Evolutionary conservation across 2,888 invertebrate genomes (phyloP), one percentile per base, ranked within the genome.

Genomic region (Eilema griseolum): DNA sequence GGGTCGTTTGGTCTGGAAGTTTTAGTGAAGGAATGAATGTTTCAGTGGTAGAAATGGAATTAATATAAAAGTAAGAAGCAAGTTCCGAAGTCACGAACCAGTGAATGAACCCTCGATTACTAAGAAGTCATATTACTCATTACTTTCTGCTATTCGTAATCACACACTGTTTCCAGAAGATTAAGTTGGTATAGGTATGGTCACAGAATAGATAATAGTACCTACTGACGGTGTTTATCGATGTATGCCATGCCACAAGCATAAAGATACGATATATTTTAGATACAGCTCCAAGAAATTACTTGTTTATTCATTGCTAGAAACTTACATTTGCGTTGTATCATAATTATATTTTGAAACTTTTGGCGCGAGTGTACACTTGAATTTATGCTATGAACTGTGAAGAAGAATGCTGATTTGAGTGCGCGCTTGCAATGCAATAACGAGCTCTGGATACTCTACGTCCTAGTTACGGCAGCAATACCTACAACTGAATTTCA

Each of bases 21-120:
- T 64, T 59, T 31, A 46, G 56, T 57, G 24, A 56, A 61, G 16
- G 28, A 52, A 56, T 62, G 24, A 33, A 66, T 57, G 59, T 66
- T 67, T 67, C 16, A 62, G 52, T 20, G 28, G 14, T 26, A 20
- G 52, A 23, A 37, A 56, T 26, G 20, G 37, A 37, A 23, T 33
- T 67, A 67, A 37, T 37, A 31, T 1, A 24, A 26, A 26, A 33
- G 56, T 20, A 56, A 16, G 56, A 62, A 37, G 33, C 20, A 23
- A 57, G 37, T 41, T 57, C 23, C 41, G 26, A 23, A 63, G 16
- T 28, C 28, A 8, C 23, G 56, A 61, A 62, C 24, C 23, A 41
- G 11, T 24, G 37, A 62, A 23, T 16, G 37, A n/a, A 59, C 31
- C 26, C 14, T 57, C 59, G 28, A 56, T 23, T 61, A 31, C 20